Conservation (phyloP, 2,888 invertebrate species). For the Latheticus oryzae region DNA sequence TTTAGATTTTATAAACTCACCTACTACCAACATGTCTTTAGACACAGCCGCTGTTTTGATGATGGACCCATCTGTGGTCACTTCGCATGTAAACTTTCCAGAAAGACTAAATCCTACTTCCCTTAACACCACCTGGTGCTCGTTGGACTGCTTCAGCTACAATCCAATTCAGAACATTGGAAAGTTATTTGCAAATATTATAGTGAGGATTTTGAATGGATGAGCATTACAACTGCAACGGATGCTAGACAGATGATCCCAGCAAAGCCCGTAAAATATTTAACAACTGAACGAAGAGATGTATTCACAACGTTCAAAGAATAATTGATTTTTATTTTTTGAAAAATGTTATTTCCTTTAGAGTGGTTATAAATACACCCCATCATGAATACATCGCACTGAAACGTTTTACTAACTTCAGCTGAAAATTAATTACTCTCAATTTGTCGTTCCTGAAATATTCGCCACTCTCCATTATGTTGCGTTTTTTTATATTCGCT, state of each 20-base stretch:
- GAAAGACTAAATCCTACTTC: conserved; percentile 78
- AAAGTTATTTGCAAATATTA: conserved; percentile 22
- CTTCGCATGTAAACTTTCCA: conserved; percentile 85
- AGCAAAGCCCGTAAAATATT: too few species aligned
- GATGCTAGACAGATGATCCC: too few species aligned
- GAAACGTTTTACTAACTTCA: conserved; percentile 4
- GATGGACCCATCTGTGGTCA: conserved; percentile 79
- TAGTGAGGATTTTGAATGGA: conserved; percentile 13
- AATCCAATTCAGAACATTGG: conserved; percentile 56
- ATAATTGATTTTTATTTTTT: too few species aligned
- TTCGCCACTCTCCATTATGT: not conserved
- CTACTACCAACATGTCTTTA: conserved; percentile 79
- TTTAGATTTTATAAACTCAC: conserved; percentile 67
- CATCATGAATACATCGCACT: conserved; percentile 4
- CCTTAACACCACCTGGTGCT: conserved; percentile 78
- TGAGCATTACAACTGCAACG: too few species aligned
- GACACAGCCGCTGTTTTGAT: conserved; percentile 77
- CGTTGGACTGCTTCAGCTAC: conserved; percentile 79
- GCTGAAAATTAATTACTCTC: conserved; percentile 7
- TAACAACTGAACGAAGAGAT: too few species aligned
- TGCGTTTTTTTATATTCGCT: not conserved
- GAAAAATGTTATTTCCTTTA: too few species aligned
- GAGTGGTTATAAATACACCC: not conserved
- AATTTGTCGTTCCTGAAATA: conserved; percentile 3
- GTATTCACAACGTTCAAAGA: too few species aligned